Percentiles rank a stretch among this genome's conserved stretches.
These are phyloP conservation scores for Cephus cinctus DNA, from an alignment of 1,140 invertebrate genomes.

Conservation along the genomic window DNA sequence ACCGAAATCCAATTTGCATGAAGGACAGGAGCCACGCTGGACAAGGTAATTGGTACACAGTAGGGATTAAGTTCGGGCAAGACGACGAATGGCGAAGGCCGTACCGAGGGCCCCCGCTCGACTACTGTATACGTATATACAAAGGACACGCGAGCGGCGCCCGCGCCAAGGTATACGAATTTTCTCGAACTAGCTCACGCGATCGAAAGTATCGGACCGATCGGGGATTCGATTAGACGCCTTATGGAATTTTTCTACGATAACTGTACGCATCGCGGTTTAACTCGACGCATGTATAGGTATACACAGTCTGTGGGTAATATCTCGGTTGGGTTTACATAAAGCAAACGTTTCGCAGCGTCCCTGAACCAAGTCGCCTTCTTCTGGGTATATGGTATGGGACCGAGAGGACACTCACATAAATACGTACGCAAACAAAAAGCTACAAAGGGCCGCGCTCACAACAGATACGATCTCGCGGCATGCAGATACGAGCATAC, in stretches of 20 bases:
- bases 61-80: constrained; percentile 37
- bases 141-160: neutral
- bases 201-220: neutral
- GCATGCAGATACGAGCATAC: constrained; percentile 54
- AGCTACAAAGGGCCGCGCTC: constrained; percentile 48
- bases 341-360: constrained; percentile 38
- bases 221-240: no score
- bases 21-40: constrained; percentile 41
- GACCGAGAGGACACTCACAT: constrained; percentile 44
- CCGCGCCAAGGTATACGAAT: neutral
- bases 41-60: constrained; percentile 51
- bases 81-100: neutral
- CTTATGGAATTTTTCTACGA: no score
- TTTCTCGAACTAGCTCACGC: neutral
- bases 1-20: constrained; percentile 51
- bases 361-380: constrained; percentile 14
- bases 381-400: no score
- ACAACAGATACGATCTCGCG: constrained; percentile 52
- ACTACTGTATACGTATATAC: neutral
- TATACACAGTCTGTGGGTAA: no score
- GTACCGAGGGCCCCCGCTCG: neutral
- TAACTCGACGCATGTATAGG: no score
- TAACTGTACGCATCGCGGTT: no score
- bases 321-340: constrained; percentile 34
- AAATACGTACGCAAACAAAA: constrained; percentile 53